Base-by-base conservation (phyloP, 2,113 vertebrate genomes). In the Deroptyus accipitrinus region DNA sequence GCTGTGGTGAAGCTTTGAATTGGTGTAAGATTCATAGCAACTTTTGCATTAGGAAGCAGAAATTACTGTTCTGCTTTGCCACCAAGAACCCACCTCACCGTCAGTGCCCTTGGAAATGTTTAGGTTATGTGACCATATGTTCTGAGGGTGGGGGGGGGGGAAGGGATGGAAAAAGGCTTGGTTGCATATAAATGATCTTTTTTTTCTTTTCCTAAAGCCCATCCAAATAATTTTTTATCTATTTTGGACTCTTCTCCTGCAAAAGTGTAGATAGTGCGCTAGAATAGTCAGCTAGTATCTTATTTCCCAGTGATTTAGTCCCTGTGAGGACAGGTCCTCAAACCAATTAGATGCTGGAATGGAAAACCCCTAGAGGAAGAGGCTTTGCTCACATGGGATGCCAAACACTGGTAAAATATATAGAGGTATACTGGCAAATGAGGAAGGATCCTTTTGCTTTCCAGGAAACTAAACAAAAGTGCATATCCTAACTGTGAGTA, bases 401-500 rank as follows among this genome's bases (percentile, higher is more conserved):
- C 70, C 68, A 46, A 79, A 73, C 46, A 67, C 74, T 28, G 14
- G 13, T 76, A 20, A 68, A 80, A 62, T 66, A 31, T 12, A 3
- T 35, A 14, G 55, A 82, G 30, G 25, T 52, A 5, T n/a, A 5
- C 9, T 75, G 64, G 51, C 31, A 83, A 69, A 78, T 6, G 10
- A 51, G 23, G 37, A 63, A 64, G 15, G 73, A 69, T 66, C 35
- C 19, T 78, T 92, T 78, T 89, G 81, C 69, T 92, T 81, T 94
- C 84, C 73, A 55, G 74, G 51, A 87, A 89, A 49, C 62, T 31
- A 44, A 91, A 52, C 3, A 8, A 54, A 75, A 76, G 57, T 0
- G 0, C 1, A 0, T 70, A 44, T 46, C 41, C 37, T 44, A 90
- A n/a, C 46, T 67, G 69, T 0, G 3, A 69, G 63, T 0, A 0